A percentile compares a stretch with the other conserved stretches of the same genome.
phyloP scores from a whole-genome alignment of 2,113 vertebrate genomes.

The Zosterops borbonicus region DNA sequence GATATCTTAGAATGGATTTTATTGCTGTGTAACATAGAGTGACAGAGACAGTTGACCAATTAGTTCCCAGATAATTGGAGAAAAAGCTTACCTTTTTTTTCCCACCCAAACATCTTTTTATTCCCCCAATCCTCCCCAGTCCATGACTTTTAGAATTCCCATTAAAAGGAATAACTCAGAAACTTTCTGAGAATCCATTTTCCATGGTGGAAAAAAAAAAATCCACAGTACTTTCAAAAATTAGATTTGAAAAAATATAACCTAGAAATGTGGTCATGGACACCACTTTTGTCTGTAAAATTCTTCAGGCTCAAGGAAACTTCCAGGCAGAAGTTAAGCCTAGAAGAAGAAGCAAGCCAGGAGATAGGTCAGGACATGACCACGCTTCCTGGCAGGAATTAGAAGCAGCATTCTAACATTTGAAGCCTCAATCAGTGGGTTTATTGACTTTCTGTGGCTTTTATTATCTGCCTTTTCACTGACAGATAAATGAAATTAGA shows the following conservation, averaged over 20 bases:
- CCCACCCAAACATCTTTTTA: background rate
- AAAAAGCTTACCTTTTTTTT: background rate
- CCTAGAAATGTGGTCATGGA: background rate
- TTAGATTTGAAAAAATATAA: background rate
- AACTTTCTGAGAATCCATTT: background rate
- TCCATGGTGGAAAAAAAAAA: background rate
- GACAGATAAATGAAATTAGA: conserved; percentile 33
- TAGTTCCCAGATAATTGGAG: background rate
- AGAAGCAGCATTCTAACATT: background rate
- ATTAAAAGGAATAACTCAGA: background rate
- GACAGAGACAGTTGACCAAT: background rate
- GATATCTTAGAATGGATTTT: background rate
- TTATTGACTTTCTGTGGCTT: conserved; percentile 34
- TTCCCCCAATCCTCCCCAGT: background rate
- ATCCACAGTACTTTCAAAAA: background rate
- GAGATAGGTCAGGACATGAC: background rate
- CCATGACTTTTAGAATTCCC: background rate
- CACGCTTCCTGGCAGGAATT: background rate
- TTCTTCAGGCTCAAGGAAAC: background rate
- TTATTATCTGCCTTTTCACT: conserved; percentile 4
- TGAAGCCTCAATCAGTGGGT: background rate
- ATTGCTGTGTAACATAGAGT: background rate
- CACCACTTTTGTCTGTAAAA: background rate
- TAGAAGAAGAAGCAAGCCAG: background rate
- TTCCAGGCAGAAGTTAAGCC: background rate